phyloP scores from a whole-genome alignment of 2,797 vertebrate genomes.

The Urocyon cinereoargenteus region DNA sequence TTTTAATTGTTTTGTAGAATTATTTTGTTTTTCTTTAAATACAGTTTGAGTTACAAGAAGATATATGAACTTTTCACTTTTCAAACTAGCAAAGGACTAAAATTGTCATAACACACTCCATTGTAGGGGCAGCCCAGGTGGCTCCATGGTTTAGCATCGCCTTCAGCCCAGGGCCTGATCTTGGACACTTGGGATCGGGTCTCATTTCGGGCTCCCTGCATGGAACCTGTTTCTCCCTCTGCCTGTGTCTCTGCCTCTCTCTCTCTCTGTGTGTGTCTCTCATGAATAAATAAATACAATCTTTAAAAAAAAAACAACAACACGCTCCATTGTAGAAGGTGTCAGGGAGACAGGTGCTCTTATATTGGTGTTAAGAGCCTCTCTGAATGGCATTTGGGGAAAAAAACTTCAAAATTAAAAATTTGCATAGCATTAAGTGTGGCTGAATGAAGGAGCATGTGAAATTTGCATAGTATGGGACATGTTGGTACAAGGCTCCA shows the following conservation, averaged over 20 bases:
- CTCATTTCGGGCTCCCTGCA: too few species aligned
- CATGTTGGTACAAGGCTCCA: not conserved
- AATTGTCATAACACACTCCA: not conserved
- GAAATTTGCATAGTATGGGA: not conserved
- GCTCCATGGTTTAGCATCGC: too few species aligned
- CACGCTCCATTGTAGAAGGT: not conserved
- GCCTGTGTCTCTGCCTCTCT: too few species aligned
- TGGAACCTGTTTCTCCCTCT: too few species aligned
- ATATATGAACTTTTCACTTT: not conserved
- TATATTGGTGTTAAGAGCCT: not conserved
- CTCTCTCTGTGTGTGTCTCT: too few species aligned
- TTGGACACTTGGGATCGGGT: too few species aligned
- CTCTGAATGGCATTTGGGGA: not conserved
- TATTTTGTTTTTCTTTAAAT: constrained; percentile 38
- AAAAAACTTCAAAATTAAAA: constrained; percentile 29
- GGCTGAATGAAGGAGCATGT: not conserved
- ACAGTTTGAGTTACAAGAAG: not conserved
- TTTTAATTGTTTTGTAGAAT: constrained; percentile 5
- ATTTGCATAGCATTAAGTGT: not conserved
- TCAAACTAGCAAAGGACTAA: not conserved
- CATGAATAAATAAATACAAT: too few species aligned
- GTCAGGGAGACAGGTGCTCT: not conserved
- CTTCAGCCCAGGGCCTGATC: too few species aligned
- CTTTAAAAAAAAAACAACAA: too few species aligned
- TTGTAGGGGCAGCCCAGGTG: not conserved